phyloP scores from a whole-genome alignment of 2,797 vertebrate species.

The Vireo griseus region DNA sequence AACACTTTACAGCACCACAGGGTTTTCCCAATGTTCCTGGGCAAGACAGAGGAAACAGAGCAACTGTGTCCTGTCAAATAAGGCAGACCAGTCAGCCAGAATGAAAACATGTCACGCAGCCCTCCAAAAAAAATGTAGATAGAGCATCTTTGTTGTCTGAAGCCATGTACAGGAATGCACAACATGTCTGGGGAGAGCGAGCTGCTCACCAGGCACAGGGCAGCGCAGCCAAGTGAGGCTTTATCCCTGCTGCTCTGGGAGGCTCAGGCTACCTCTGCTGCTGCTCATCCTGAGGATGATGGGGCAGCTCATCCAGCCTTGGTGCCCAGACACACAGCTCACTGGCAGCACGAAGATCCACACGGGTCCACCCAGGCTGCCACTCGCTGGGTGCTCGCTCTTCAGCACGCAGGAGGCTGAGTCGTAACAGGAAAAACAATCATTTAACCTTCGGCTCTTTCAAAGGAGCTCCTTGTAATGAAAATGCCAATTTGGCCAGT shows the following conservation, averaged over 20 bases:
- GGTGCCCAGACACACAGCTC: not conserved
- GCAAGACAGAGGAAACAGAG: not conserved
- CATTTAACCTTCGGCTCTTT: not conserved
- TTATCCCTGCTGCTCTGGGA: not conserved
- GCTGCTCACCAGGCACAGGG: not conserved
- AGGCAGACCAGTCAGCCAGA: not conserved
- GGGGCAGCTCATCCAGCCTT: not conserved
- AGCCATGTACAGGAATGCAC: not conserved
- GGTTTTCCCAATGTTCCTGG: not conserved
- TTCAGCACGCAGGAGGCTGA: not conserved
- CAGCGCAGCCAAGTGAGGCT: fast-evolving
- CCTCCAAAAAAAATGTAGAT: not conserved
- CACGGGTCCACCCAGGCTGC: not conserved
- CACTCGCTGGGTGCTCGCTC: not conserved
- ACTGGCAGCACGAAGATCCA: not conserved
- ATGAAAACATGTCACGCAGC: not conserved
- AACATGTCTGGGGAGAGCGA: not conserved
- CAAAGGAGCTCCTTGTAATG: not conserved
- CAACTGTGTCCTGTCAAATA: not conserved
- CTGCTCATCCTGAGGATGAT: not conserved
- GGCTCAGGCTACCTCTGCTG: not conserved
- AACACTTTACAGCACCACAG: not conserved
- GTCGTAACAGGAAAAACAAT: not conserved
- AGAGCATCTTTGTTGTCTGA: constrained; percentile 2
- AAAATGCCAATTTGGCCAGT: not conserved